Conservation (phyloP, 2,113 vertebrate genomes). For the Mobula birostris region DNA sequence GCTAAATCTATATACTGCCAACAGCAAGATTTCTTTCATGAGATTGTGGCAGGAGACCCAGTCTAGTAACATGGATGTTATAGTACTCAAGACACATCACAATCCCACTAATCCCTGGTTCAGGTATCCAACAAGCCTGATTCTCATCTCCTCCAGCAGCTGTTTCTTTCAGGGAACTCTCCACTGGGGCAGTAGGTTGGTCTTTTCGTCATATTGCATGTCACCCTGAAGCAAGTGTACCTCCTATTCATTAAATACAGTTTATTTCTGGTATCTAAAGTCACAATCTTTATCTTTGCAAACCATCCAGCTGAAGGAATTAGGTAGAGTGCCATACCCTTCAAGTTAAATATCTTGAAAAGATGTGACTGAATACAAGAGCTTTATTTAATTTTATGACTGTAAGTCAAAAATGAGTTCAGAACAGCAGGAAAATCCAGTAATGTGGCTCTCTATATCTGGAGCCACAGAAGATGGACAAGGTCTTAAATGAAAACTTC, state of each 20-base stretch:
- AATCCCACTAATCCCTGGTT: neutral
- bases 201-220: neutral
- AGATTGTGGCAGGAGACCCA: neutral
- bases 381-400: neutral
- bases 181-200: neutral
- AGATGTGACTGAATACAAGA: constrained; percentile 2
- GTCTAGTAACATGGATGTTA: neutral
- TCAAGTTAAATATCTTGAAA: neutral
- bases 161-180: neutral
- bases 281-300: neutral
- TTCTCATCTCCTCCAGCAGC: neutral
- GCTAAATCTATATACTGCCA: neutral
- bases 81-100: neutral
- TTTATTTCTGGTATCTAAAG: neutral
- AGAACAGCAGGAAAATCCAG: neutral
- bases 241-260: neutral
- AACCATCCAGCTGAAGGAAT: neutral
- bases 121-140: neutral
- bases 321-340: neutral
- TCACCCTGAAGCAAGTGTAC: neutral
- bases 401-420: neutral
- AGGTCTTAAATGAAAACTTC: too few species aligned
- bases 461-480: too few species aligned
- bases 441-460: too few species aligned
- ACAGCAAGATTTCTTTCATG: neutral